These are phyloP conservation scores for Stenodema calcarata DNA, from an alignment of 2,888 invertebrate genomes.

Conservation along the genomic window DNA sequence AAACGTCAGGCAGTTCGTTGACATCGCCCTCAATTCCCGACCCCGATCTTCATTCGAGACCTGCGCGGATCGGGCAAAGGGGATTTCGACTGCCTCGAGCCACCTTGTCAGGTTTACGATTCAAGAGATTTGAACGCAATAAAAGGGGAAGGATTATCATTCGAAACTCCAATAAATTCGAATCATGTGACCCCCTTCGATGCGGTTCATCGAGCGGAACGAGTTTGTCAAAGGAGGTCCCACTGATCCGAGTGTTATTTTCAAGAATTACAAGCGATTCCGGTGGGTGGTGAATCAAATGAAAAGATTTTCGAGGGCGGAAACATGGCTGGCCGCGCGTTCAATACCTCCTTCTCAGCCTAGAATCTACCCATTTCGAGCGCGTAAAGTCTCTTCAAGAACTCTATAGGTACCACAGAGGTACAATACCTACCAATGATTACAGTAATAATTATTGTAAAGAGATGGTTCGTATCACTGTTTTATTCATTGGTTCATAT, in stretches of 20 bases:
- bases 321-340: conserved; percentile 9
- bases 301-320: background rate
- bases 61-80: background rate
- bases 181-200: background rate
- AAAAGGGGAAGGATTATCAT: background rate
- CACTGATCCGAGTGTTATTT: background rate
- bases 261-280: background rate
- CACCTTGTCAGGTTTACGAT: background rate
- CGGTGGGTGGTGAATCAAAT: background rate
- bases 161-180: background rate
- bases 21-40: background rate
- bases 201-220: background rate
- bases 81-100: conserved; percentile 1
- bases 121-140: conserved; percentile 18
- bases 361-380: background rate
- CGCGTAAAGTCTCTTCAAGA: too few species aligned
- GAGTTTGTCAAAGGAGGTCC: background rate
- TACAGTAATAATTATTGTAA: too few species aligned
- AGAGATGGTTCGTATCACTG: too few species aligned
- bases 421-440: too few species aligned
- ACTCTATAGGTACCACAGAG: too few species aligned
- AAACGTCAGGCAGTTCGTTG: background rate
- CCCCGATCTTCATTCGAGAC: background rate
- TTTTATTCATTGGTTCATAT: too few species aligned
- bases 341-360: background rate